A percentile compares a stretch with the other conserved stretches of the same genome.
Conservation (phyloP, 2,888 invertebrate genomes). For the Eristalis arbustorum region DNA sequence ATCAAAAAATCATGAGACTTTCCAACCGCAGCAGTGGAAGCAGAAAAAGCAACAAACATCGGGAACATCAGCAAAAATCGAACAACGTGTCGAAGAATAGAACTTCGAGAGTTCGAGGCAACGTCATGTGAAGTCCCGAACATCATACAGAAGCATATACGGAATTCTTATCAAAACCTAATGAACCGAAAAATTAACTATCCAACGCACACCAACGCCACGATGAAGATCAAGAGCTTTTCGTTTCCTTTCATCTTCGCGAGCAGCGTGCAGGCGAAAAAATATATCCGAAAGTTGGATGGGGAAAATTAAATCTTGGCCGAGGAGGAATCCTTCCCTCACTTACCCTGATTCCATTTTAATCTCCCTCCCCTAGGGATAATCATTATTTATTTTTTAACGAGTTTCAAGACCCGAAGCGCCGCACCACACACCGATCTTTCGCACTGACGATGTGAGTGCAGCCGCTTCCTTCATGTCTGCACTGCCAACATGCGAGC, state of each 20-base stretch:
- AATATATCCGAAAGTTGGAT: background rate
- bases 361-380: slow-evolving; percentile 10
- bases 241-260: background rate
- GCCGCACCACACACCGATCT: slow-evolving; percentile 11
- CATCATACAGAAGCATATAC: background rate
- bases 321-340: background rate
- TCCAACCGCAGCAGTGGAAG: background rate
- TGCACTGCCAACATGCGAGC: background rate
- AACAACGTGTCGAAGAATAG: background rate
- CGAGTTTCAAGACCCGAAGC: slow-evolving; percentile 43
- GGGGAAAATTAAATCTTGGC: slow-evolving; percentile 10
- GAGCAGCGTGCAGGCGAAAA: background rate
- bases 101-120: slow-evolving; percentile 2
- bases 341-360: slow-evolving; percentile 17
- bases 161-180: slow-evolving; percentile 15
- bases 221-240: background rate
- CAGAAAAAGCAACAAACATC: background rate
- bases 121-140: background rate
- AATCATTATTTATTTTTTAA: slow-evolving; percentile 51
- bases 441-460: background rate
- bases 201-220: slow-evolving; percentile 13
- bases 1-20: slow-evolving; percentile 9
- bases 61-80: background rate
- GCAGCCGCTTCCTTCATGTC: background rate
- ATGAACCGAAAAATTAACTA: slow-evolving; percentile 51